Conservation (phyloP, 2,888 invertebrate species). For the Sipha maydis region DNA sequence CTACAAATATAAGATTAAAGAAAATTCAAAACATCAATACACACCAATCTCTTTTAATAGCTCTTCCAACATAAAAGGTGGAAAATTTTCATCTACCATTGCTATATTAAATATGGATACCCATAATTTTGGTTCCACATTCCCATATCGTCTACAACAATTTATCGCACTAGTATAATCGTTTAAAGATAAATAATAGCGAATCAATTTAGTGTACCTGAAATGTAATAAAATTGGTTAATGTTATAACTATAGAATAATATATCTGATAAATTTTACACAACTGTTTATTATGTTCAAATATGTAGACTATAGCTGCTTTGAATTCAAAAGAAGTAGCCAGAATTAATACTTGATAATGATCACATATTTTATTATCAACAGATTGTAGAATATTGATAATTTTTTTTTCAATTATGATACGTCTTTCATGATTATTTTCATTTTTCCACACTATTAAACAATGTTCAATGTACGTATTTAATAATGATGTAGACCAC, state of each 20-base stretch:
- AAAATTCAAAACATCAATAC: slow-evolving; percentile 2
- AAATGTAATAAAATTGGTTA: slow-evolving; percentile 41
- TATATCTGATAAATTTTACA: too few relatives aligned
- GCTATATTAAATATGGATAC: slow-evolving; percentile 85
- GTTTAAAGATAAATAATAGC: slow-evolving; percentile 79
- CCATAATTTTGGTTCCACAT: slow-evolving; percentile 84
- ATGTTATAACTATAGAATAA: too few relatives aligned
- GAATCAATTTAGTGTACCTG: slow-evolving; percentile 76
- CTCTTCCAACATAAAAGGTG: slow-evolving; percentile 72
- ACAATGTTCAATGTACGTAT: slow-evolving; percentile 87
- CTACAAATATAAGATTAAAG: neutral
- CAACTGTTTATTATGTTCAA: slow-evolving; percentile 87
- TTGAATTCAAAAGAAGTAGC: slow-evolving; percentile 89
- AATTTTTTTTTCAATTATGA: slow-evolving; percentile 73
- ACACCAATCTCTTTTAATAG: slow-evolving; percentile 74
- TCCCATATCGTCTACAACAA: slow-evolving; percentile 83
- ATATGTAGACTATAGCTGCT: slow-evolving; percentile 84
- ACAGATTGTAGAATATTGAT: slow-evolving; percentile 78
- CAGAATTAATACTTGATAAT: slow-evolving; percentile 86
- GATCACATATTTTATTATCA: slow-evolving; percentile 78
- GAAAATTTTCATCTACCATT: slow-evolving; percentile 72
- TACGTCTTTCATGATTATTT: slow-evolving; percentile 66
- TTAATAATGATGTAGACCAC: slow-evolving; percentile 78
- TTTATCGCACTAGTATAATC: slow-evolving; percentile 78
- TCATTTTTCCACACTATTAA: slow-evolving; percentile 77